These are phyloP conservation scores for Tiphia femorata DNA, from an alignment of 2,888 invertebrate genomes.

Conservation along the genomic window DNA sequence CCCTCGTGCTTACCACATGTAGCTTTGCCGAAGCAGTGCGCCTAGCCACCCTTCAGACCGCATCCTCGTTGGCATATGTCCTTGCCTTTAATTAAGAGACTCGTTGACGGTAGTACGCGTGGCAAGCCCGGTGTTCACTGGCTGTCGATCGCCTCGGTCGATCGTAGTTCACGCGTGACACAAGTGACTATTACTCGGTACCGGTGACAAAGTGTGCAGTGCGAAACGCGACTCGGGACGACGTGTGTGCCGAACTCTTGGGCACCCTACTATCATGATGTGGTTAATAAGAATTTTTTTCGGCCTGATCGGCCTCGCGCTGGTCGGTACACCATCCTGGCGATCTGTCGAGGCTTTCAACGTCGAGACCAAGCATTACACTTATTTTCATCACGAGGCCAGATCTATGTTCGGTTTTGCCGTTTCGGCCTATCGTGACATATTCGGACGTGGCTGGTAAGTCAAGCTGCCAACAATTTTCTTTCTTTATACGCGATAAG, in stretches of 20 bases:
- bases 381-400: conserved; percentile 52
- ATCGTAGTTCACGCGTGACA: not conserved
- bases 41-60: no score
- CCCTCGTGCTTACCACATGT: conserved; percentile 45
- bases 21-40: conserved; percentile 10
- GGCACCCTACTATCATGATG: no score
- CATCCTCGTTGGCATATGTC: no score
- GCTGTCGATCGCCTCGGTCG: not conserved
- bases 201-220: conserved; percentile 10
- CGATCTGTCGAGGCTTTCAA: conserved; percentile 56
- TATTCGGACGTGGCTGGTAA: conserved; percentile 57
- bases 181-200: not conserved
- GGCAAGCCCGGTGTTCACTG: no score
- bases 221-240: no score
- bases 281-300: conserved; percentile 38
- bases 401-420: conserved; percentile 65
- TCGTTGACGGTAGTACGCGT: no score
- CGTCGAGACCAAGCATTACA: conserved; percentile 61
- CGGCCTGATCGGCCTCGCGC: conserved; percentile 33
- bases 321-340: conserved; percentile 34
- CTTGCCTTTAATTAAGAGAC: not conserved
- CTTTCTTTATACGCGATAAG: no score
- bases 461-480: no score
- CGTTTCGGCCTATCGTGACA: conserved; percentile 61
- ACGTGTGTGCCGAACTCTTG: no score